Conservation (phyloP, 1,140 invertebrate genomes). For the Drosophila truncata region DNA sequence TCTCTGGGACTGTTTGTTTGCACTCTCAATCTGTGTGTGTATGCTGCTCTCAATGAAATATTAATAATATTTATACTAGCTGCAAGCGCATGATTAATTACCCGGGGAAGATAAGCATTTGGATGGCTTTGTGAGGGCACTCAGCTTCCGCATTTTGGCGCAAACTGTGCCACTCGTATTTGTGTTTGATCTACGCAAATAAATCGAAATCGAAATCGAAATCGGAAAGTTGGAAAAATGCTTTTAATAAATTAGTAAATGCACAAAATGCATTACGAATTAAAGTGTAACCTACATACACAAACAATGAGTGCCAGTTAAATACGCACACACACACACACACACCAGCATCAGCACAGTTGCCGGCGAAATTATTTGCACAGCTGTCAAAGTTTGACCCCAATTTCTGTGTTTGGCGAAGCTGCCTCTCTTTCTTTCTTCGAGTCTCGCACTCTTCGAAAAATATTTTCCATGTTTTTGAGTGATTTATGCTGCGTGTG, state of each 20-base stretch:
- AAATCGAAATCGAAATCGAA: conserved; percentile 57
- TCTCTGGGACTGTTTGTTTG: conserved; percentile 47
- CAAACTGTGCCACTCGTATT: conserved; percentile 65
- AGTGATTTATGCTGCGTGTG: conserved; percentile 71
- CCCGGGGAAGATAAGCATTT: conserved; percentile 50
- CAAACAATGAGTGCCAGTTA: conserved; percentile 36
- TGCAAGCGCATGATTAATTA: conserved; percentile 46
- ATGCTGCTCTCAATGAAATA: conserved; percentile 54
- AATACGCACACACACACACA: conserved; percentile 23
- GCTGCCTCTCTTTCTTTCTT: conserved; percentile 7
- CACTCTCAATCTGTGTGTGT: conserved; percentile 28
- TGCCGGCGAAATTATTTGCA: conserved; percentile 75
- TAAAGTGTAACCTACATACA: conserved; percentile 57
- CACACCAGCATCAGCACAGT: conserved; percentile 16
- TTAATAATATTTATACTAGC: conserved; percentile 58
- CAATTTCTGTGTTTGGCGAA: conserved; percentile 51
- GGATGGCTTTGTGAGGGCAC: conserved; percentile 26
- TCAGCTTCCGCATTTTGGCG: conserved; percentile 58
- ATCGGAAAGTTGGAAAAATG: conserved; percentile 55
- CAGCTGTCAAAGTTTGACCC: conserved; percentile 82
- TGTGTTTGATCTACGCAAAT: conserved; percentile 62
- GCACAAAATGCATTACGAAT: conserved; percentile 78
- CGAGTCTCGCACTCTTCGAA: neutral
- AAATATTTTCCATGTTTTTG: conserved; percentile 69
- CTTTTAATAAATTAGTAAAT: conserved; percentile 82